Evolutionary conservation across 2,888 invertebrate genomes (phyloP), one percentile per base, ranked within the genome.

Genomic region (Dendrolimus houi): DNA sequence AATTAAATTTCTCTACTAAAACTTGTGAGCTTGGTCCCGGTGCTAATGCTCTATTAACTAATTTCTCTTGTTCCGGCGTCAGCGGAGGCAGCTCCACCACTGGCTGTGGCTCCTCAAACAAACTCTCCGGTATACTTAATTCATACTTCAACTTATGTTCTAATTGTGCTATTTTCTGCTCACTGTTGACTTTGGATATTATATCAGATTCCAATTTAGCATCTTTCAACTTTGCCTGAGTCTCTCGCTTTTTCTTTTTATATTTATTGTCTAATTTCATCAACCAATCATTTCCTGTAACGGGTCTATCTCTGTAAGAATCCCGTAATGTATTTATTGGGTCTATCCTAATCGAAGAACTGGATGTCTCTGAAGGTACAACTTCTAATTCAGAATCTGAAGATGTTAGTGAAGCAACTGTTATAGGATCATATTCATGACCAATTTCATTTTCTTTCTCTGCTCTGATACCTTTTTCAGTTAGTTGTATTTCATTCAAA

Each of bases 1-100:
- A 78, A 70, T 85, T 88, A 70, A 91, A 91, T 68, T 91, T 91
- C 66, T 90, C 87, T 1, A 93, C 92, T 8, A 96, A 82, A 17
- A 96, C 89, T 77, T 96, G 93, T 55, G 93, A 91, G 0, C 92
- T 85, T 2, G 93, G 92, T 2, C 93, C 92, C 0, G 91, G 87
- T 0, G 91, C 87, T 1, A 95, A 79, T 0, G 94, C 94, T 52
- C 81, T 83, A 56, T 91, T 91, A 0, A 95, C 92, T 56, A 92
- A 71, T 41, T 85, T 83, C 60, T 93, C 87, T 76, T 96, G 95
- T 42, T 94, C 94, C 0, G 92, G 86, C 0, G 94, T 94, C n/a
- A 97, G 79, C 56, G 92, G 91, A 0, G 94, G 93, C 52, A 95
- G 60, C 63, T 87, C 88, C 0, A 77, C 82, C 0, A 75, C 73